Evolutionary conservation across 2,888 invertebrate genomes (phyloP), one percentile per base, ranked within the genome.

Genomic region (Lottia scabra): DNA sequence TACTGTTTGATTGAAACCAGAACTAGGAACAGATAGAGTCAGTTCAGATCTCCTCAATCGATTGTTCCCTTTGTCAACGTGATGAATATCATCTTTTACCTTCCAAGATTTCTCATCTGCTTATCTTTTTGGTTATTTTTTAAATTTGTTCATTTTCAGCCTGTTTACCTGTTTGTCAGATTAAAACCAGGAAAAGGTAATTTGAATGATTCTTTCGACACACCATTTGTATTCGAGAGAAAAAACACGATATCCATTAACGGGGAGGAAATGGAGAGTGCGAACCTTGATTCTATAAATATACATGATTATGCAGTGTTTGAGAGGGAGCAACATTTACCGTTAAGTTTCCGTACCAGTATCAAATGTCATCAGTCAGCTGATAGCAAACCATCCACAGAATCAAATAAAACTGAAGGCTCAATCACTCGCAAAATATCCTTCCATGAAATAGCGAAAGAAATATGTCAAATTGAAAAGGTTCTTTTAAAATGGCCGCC

Each of bases 271-370:
- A 70, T 87, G 62, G 81, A 83, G 12, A 77, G 76, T 44, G 44
- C 75, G 30, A 72, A 81, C 66, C 65, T 83, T 44, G 79, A 80
- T n/a, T 72, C 81, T 27, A 75, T 88, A 62, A 86, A 87, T 76
- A 88, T 88, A 75, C 89, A 88, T 77, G 87, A 88, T 76, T 87
- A 80, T 81, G 85, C 88, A 65, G 76, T 76, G 13, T 89, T 88
- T 81, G 87, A 87, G 74, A 83, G 84, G 71, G 84, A 85, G 65
- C 82, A 87, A 19, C 74, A 82, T 27, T 77, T 87, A 5, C 79
- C 80, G 43, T 83, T 85, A 27, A 84, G 84, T 65, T 85, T 84
- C 71, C 79, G 81, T 64, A 70, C 68, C 30, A 83, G 84, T 72
- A 80, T 85, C 44, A 75, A 76, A 45, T 74, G 71, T 30, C 73